phyloP scores from a whole-genome alignment of 2,888 invertebrate species.

The Ptychoptera contaminata region DNA sequence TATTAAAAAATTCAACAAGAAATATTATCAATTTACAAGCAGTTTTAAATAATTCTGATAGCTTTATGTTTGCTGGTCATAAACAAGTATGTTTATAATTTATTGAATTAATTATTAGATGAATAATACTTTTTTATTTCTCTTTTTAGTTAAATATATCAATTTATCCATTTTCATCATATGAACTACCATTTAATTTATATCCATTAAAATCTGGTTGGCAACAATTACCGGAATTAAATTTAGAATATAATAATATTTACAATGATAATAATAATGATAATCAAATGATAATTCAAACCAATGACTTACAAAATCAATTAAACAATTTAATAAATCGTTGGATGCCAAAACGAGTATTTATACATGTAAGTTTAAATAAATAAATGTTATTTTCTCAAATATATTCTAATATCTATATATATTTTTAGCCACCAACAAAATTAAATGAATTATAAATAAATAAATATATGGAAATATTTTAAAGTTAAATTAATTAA shows the following conservation, averaged over 20 bases:
- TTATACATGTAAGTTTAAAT: constrained; percentile 24
- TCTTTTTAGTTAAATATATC: constrained; percentile 25
- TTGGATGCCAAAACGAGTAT: constrained; percentile 30
- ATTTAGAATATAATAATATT: constrained; percentile 26
- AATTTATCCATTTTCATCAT: constrained; percentile 27
- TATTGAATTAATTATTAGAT: not conserved
- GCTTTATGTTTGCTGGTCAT: constrained; percentile 90
- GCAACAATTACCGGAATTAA: constrained; percentile 28
- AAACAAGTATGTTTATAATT: constrained; percentile 47
- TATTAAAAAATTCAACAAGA: constrained; percentile 26
- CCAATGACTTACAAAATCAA: constrained; percentile 2
- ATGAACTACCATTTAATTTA: constrained; percentile 27
- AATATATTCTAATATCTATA: not conserved
- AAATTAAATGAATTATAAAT: too few species aligned
- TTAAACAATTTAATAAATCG: constrained; percentile 27
- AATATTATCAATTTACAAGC: constrained; percentile 28
- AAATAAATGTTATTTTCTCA: too few species aligned
- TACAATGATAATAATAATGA: constrained; percentile 26
- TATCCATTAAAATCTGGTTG: constrained; percentile 30
- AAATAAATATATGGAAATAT: too few species aligned
- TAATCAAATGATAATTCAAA: constrained; percentile 19
- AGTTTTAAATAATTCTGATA: constrained; percentile 39
- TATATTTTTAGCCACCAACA: too few species aligned
- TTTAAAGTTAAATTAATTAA: too few species aligned
- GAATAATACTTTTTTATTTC: not conserved